These are phyloP conservation scores for Lordiphosa clarofinis DNA, from an alignment of 1,140 invertebrate species.

Conservation along the genomic window DNA sequence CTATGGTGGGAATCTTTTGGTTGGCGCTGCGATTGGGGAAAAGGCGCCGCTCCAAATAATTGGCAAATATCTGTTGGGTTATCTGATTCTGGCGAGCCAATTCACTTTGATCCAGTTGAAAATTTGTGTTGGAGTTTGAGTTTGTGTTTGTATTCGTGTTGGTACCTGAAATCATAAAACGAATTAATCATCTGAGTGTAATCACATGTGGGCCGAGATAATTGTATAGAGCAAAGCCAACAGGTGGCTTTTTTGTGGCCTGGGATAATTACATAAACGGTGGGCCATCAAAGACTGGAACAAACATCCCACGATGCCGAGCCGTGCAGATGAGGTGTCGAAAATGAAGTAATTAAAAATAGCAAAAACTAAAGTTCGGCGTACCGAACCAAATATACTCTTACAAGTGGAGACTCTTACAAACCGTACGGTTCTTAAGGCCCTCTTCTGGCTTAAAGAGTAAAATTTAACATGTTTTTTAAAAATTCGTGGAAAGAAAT, in stretches of 20 bases:
- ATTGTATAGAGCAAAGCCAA: slow-evolving; percentile 42
- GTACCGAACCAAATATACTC: slow-evolving; percentile 24
- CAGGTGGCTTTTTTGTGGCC: slow-evolving; percentile 14
- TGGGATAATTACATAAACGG: slow-evolving; percentile 57
- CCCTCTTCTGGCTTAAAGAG: too few species aligned
- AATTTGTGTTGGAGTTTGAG: slow-evolving; percentile 14
- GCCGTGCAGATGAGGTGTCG: slow-evolving; percentile 34
- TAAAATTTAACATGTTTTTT: too few species aligned
- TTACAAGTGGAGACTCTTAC: background rate
- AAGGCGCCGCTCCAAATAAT: slow-evolving; percentile 84
- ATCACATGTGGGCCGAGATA: slow-evolving; percentile 40
- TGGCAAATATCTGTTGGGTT: slow-evolving; percentile 86
- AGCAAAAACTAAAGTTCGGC: background rate
- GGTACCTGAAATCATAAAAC: slow-evolving; percentile 37
- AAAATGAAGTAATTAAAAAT: slow-evolving; percentile 48
- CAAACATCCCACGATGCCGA: slow-evolving; percentile 23
- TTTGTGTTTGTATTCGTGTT: slow-evolving; percentile 17
- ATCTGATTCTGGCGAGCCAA: slow-evolving; percentile 86
- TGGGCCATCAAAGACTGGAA: slow-evolving; percentile 17
- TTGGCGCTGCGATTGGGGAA: slow-evolving; percentile 81
- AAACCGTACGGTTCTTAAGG: too few species aligned
- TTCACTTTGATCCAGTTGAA: slow-evolving; percentile 81
- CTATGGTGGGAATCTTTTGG: slow-evolving; percentile 82
- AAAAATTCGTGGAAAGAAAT: too few species aligned
- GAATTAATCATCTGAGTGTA: slow-evolving; percentile 49